phyloP scores from a whole-genome alignment of 2,113 vertebrate genomes.

The Chionomys nivalis region DNA sequence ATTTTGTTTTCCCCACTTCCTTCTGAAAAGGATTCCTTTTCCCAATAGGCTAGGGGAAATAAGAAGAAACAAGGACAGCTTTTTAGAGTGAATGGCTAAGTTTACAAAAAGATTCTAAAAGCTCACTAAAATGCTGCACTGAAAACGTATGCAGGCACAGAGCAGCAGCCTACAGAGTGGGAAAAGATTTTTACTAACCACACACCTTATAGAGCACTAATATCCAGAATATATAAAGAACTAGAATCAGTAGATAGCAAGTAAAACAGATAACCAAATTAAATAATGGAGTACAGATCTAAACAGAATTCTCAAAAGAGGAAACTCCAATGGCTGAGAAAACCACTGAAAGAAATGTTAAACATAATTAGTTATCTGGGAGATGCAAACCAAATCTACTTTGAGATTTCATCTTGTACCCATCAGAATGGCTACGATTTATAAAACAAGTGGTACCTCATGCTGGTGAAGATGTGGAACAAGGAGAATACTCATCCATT shows the following conservation, averaged over 20 bases:
- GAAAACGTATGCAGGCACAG: background rate
- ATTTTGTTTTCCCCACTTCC: background rate
- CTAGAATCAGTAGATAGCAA: background rate
- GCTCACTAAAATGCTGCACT: background rate
- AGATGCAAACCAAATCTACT: background rate
- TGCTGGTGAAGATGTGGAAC: background rate
- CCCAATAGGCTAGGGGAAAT: background rate
- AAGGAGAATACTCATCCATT: background rate
- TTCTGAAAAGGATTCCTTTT: slow-evolving; percentile 13
- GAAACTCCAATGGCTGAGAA: background rate
- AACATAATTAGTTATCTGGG: background rate
- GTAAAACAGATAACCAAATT: background rate
- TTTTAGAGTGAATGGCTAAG: background rate
- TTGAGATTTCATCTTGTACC: background rate
- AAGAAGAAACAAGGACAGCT: background rate
- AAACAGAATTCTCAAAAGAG: background rate
- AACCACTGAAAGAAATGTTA: background rate
- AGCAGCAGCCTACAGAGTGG: background rate
- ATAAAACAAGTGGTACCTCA: background rate
- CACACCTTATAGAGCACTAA: background rate
- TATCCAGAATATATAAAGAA: background rate
- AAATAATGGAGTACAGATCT: background rate
- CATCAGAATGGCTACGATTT: background rate
- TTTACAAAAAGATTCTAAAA: background rate
- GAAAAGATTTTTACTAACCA: background rate